Base-by-base conservation (phyloP, 2,888 invertebrate species). In the Urechis unicinctus region DNA sequence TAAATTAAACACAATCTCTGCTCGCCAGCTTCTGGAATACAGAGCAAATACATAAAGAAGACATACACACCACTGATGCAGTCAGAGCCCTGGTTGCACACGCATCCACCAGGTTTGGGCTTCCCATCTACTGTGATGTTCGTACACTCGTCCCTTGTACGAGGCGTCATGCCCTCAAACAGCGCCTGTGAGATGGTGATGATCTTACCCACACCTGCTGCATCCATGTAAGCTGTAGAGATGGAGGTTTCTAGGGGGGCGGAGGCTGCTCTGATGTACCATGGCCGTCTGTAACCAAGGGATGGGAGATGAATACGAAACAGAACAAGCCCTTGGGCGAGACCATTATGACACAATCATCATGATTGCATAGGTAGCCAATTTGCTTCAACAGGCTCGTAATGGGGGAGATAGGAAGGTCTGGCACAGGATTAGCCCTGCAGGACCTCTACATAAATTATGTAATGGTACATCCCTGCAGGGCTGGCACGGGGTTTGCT, bases 201-300 rank as follows among this genome's bases (percentile, higher is more conserved):
- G 56, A 79, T 78, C 63, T 79, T 79, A 1, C 79, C 79, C 2
- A 77, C 78, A 2, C 79, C 79, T 2, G 78, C 78, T 17, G 78
- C 72, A 60, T 79, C 79, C 74, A 78, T 75, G 62, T 79, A 79
- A 0, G 78, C 77, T 3, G 77, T 78, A 6, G 78, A 79, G 46
- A 78, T 75, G 9, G 77, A 73, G 1, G 78, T 78, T 61, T 75
- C 75, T 59, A 73, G 69, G 0, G 78, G 78, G 28, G 67, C 67
- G 24, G 71, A 68, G 50, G 75, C 70, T 0, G 79, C 75, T 51
- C 78, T 62, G 53, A 70, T 72, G 60, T 73, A 79, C 78, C 79
- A 78, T 1, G 77, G 74, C 30, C 78, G 69, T 55, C 75, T 76
- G 51, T 2, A 58, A 17, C 36, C 9, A 21, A 45, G 6, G 6